Percentiles rank a stretch among this genome's conserved stretches.
These are phyloP conservation scores for Paradoxurus hermaphroditus DNA, from an alignment of 2,113 vertebrate genomes.

Conservation along the genomic window DNA sequence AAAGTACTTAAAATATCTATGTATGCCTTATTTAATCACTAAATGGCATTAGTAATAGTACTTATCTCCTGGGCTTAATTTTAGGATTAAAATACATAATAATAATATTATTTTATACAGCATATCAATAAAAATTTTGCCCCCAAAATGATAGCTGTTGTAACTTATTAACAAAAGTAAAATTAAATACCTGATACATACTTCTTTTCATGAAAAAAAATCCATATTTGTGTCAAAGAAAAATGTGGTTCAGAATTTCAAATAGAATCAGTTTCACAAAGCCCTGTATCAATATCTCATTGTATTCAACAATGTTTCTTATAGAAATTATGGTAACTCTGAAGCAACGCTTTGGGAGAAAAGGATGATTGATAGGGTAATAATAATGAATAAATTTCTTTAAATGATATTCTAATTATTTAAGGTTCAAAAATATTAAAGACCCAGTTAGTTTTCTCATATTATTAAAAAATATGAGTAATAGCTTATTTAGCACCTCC, in stretches of 20 bases:
- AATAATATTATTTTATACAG: neutral
- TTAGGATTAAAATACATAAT: neutral
- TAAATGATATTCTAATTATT: neutral
- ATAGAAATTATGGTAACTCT: neutral
- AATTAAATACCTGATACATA: neutral
- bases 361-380: neutral
- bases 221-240: neutral
- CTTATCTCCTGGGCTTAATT: neutral
- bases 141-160: neutral
- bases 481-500: neutral
- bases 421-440: neutral
- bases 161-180: neutral
- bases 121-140: neutral
- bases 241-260: neutral
- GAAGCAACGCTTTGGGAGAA: neutral
- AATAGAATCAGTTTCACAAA: neutral
- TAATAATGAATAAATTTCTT: neutral
- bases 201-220: neutral
- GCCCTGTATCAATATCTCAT: neutral
- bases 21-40: neutral
- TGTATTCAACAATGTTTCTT: neutral
- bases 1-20: neutral
- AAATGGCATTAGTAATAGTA: neutral
- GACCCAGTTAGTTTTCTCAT: neutral
- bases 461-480: neutral